Evolutionary conservation across 2,797 vertebrate species (phyloP).

Genomic region (Rhabdomys pumilio): DNA sequence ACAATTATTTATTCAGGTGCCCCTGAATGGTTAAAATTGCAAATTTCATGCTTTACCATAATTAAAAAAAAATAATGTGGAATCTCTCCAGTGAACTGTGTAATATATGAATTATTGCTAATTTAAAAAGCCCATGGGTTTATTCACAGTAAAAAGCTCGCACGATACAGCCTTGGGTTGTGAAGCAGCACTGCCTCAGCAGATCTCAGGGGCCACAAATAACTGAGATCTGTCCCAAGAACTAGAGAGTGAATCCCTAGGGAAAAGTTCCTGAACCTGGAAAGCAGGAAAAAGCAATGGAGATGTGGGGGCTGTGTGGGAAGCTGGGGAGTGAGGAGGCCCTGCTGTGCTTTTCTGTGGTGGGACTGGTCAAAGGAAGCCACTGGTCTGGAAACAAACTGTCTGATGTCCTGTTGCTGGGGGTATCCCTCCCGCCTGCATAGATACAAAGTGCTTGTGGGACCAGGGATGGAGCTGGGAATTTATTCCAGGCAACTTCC

Average conservation of each 20-base stretch:
- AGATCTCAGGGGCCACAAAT: no score
- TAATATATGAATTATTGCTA: neutral
- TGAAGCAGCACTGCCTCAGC: neutral
- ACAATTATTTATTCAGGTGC: neutral
- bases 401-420: neutral
- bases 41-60: neutral
- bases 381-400: no score
- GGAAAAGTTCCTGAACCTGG: neutral
- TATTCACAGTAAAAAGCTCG: neutral
- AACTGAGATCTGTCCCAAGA: neutral
- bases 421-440: neutral
- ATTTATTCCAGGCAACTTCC: neutral
- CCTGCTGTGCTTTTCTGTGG: neutral
- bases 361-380: neutral
- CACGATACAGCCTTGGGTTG: neutral
- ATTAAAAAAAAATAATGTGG: slow-evolving; percentile 32
- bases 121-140: neutral
- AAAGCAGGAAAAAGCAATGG: neutral
- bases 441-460: neutral
- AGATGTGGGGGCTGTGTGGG: accelerated
- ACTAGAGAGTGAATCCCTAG: neutral
- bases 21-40: neutral
- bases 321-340: neutral
- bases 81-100: neutral
- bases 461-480: neutral